Evolutionary conservation across 2,797 vertebrate species (phyloP), one percentile per base, ranked within the genome.

Genomic region (Pseudochromis fuscus): DNA sequence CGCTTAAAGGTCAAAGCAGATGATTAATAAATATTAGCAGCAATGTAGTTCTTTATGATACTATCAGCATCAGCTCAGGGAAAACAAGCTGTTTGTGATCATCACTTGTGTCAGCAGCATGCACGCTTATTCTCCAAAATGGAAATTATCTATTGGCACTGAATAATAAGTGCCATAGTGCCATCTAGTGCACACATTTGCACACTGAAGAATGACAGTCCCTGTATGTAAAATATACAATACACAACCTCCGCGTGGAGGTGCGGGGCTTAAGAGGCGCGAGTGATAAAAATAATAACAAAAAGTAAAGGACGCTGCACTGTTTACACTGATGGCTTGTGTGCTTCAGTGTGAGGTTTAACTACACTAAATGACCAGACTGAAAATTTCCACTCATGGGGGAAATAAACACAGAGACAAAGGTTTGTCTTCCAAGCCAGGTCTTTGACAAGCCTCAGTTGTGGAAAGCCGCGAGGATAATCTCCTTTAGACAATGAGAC

Each of bases 101-200:
- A 84, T 81, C 72, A 80, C 82, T 81, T 75, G 78, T 81, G 70
- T 87, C 84, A 80, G 78, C 67, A 61, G 68, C 75, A 49, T 68
- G 59, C 73, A n/a, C 51, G 60, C 49, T 67, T 38, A 59, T 64
- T 65, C 69, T 72, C 75, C 79, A 88, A 87, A 85, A 86, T 85
- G 77, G 76, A 88, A 85, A 89, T 73, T 0, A 80, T 66, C 59
- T 5, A 24, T 53, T 69, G 75, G 58, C 38, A 4, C 61, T 86
- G 85, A 90, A 92, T 93, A 92, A 89, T 87, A 88, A 92, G 91
- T 90, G 88, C 72, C 89, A 91, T 91, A 93, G 88, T 92, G 92
- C 91, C 92, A 92, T 93, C 92, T 93, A 93, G 91, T 92, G 92
- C 79, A 71, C 86, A 69, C 2, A 85, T 79, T 57, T 74, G 71